phyloP scores from a whole-genome alignment of 2,797 vertebrate genomes.

The Gymnothorax javanicus region DNA sequence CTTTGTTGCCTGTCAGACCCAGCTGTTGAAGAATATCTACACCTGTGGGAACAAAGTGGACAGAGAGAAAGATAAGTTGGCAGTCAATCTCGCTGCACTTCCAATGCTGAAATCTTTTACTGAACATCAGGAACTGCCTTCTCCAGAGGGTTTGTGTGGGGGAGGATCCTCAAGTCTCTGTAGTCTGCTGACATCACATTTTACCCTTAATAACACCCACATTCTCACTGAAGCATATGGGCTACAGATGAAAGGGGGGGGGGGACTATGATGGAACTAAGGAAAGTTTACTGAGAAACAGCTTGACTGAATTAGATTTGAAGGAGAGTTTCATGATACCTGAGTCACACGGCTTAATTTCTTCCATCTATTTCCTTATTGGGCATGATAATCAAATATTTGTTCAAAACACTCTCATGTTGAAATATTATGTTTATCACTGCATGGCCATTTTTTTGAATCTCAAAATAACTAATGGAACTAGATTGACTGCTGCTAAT shows the following conservation, averaged over 20 bases:
- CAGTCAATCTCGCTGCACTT: not conserved
- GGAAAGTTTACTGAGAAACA: conserved; percentile 43
- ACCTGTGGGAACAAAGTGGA: conserved; percentile 70
- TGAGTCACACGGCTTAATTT: conserved; percentile 45
- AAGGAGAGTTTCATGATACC: conserved; percentile 47
- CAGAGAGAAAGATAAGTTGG: conserved; percentile 34
- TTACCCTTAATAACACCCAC: conserved; percentile 22
- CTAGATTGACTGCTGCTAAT: not conserved
- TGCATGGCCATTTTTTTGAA: not conserved
- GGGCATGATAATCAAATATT: not conserved
- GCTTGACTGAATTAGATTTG: conserved; percentile 54
- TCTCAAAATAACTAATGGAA: not conserved
- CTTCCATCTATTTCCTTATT: conserved; percentile 34
- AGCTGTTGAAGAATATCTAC: conserved; percentile 88
- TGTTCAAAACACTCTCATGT: not conserved
- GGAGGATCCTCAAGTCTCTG: conserved; percentile 10
- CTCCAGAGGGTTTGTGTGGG: not conserved
- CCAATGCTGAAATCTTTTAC: conserved; percentile 16
- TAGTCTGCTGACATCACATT: conserved; percentile 22
- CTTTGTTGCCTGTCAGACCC: conserved; percentile 77
- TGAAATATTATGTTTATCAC: conserved; percentile 7
- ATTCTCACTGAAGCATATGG: conserved; percentile 55
- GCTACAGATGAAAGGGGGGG: conserved; percentile 50
- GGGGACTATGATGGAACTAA: conserved; percentile 38
- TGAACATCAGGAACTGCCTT: conserved; percentile 6